A percentile compares a stretch with the other conserved stretches of the same genome.
phyloP scores from a whole-genome alignment of 1,140 invertebrate genomes.

The Delia radicum region DNA sequence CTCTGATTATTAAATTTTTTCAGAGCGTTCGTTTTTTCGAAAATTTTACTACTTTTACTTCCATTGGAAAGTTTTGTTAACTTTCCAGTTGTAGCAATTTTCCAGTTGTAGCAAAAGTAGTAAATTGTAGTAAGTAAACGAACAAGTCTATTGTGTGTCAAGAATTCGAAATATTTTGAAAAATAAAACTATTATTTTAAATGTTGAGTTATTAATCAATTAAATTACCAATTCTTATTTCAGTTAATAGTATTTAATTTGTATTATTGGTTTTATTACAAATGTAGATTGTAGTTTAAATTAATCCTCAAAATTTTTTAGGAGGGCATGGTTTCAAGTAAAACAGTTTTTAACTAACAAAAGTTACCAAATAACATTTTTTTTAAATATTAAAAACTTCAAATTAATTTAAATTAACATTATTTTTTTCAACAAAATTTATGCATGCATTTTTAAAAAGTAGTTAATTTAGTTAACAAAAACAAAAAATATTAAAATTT shows the following conservation, averaged over 20 bases:
- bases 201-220: too few relatives aligned
- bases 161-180: too few relatives aligned
- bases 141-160: too few relatives aligned
- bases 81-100: too few relatives aligned
- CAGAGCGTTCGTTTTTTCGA: too few relatives aligned
- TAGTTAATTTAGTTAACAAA: background rate
- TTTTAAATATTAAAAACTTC: background rate
- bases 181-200: too few relatives aligned
- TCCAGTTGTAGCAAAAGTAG: too few relatives aligned
- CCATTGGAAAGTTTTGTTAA: too few relatives aligned
- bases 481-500: background rate
- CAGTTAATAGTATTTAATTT: background rate
- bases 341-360: background rate
- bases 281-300: background rate
- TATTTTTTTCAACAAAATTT: background rate
- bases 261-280: background rate
- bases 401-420: background rate
- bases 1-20: too few relatives aligned
- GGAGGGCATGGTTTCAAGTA: conserved; percentile 23
- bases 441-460: background rate
- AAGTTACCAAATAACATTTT: conserved; percentile 11
- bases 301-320: background rate
- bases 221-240: too few relatives aligned
- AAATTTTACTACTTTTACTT: too few relatives aligned
- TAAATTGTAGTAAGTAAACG: too few relatives aligned